Evolutionary conservation across 2,888 invertebrate genomes (phyloP), one percentile per base, ranked within the genome.

Genomic region (Diabrotica balteata): DNA sequence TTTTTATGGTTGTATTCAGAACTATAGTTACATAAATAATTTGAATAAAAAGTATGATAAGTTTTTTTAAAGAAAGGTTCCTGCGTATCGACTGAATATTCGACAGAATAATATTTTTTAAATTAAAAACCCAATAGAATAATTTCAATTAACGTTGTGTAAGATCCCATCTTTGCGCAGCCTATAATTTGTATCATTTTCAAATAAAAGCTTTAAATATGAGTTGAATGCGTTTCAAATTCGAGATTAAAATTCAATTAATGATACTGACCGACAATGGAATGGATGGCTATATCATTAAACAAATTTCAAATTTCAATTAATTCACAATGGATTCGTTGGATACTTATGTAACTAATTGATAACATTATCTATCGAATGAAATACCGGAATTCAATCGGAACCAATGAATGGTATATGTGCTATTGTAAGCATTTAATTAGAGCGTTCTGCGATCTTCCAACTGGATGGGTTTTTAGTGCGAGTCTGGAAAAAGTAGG

Each of bases 281-380:
- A 44, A 57, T 44, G 9, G 55, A n/a, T 57, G 43, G 54, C 43
- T 54, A 43, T 42, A 54, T 54, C 54, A 57, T 44, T 44, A 17
- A 57, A 57, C 45, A 45, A 57, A 57, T 57, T 57, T 57, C 45
- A 45, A 57, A 57, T 57, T 57, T 57, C 45, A 44, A 45, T 57
- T 57, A 57, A 44, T 44, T 57, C 45, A 57, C 55, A 57, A 57
- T 57, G 9, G 11, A 54, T 11, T 42, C 54, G 45, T 57, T 57
- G 17, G 8, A 57, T 57, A 57, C 55, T 57, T 57, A 45, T 57
- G 61, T 47, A 54, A 63, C 42, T 63, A 63, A 63, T 63, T 63
- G 50, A 63, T 63, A 63, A 32, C 50, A 63, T 63, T 63, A 63
- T 63, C 49, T 43, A 45, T 46, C 47, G 11, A 47, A 49, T 55